Evolutionary conservation across 2,888 invertebrate genomes (phyloP), one percentile per base, ranked within the genome.

Genomic region (Uloborus plumipes): DNA sequence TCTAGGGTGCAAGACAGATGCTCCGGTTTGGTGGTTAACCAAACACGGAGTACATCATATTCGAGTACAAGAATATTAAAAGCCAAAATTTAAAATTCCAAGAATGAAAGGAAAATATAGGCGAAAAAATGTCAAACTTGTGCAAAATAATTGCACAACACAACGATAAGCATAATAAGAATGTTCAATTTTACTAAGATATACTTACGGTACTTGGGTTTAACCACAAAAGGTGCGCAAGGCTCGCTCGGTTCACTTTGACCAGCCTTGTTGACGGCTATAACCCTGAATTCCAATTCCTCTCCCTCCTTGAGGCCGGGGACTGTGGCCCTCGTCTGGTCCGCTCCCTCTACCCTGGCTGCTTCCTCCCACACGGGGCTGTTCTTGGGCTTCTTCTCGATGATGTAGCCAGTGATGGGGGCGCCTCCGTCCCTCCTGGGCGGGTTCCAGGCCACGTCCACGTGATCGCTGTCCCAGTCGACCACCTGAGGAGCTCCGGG

Each of bases 201-300:
- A 39, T 39, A 85, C 86, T 85, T 84, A 87, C 87, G 82, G 64
- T 86, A 88, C 86, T 90, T 86, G n/a, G 90, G 89, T 84, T 90
- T 90, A 39, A 88, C 88, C 50, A 89, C 86, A n/a, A 89, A 88
- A n/a, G 88, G 85, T 64, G 88, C 88, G 11, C 88, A 88, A 7
- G 90, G 88, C 73, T 90, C 89, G 49, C 89, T 89, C 13, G 89
- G 87, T 65, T 89, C 96, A 51, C 96, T 94, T 1, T 94, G 94
- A 0, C 98, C 98, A 13, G 97, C 98, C 89, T 97, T 98, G 90
- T 98, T 98, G 22, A 97, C 93, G 47, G 98, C 97, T 7, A 94
- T 92, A 0, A 98, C 94, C 18, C 98, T 92, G 92, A 98, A 98
- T 90, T 98, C 97, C 89, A 98, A 96, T 90, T 97, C 96, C 83